Percentiles rank a stretch among this genome's conserved stretches.
phyloP scores from a whole-genome alignment of 2,888 invertebrate species.

The Digitonthophagus gazella region DNA sequence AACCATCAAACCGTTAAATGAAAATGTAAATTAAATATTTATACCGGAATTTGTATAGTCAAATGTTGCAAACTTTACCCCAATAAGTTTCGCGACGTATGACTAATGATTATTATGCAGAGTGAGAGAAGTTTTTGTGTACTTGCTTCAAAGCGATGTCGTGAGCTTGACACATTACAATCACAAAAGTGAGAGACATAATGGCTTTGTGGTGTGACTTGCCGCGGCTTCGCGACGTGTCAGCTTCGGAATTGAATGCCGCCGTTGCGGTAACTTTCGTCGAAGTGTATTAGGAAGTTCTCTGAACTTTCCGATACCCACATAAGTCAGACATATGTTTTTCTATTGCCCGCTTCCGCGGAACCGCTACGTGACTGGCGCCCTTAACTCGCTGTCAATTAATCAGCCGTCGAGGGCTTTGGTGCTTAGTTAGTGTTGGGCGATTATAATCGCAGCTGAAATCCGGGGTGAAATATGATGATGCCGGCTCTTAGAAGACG shows the following conservation, averaged over 20 bases:
- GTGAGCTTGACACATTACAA: neutral
- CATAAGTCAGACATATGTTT: slow-evolving; percentile 16
- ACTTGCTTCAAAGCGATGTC: neutral
- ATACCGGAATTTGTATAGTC: too few species aligned
- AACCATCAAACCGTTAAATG: too few species aligned
- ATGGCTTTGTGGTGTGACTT: neutral
- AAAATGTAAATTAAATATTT: too few species aligned
- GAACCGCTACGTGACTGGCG: neutral
- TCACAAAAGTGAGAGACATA: neutral
- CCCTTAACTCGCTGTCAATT: neutral
- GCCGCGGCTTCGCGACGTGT: neutral
- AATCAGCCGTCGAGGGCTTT: neutral
- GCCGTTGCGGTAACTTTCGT: neutral
- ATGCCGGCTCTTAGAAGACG: too few species aligned
- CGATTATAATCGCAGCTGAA: neutral
- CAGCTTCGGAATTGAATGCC: neutral
- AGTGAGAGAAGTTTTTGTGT: neutral
- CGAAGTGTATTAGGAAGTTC: slow-evolving; percentile 13
- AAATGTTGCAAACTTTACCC: too few species aligned
- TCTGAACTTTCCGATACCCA: slow-evolving; percentile 7
- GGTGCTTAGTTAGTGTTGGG: neutral
- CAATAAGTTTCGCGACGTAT: too few species aligned
- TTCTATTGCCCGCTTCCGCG: neutral
- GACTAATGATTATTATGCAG: too few species aligned
- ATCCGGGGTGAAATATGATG: neutral